Evolutionary conservation across 2,888 invertebrate species (phyloP).

Genomic region (Thera britannica): DNA sequence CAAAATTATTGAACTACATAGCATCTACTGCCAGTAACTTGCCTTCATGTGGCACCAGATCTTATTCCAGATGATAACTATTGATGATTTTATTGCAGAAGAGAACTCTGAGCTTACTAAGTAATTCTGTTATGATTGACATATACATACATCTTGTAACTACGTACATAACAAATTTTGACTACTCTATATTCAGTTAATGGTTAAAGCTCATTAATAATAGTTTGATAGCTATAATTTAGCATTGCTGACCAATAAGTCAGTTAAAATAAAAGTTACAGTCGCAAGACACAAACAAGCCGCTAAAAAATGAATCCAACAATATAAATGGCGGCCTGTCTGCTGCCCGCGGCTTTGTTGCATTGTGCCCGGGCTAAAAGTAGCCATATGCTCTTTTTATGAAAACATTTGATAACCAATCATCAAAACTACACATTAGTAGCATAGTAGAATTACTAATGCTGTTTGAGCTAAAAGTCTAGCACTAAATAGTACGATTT

Average conservation of each 20-base stretch:
- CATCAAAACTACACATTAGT: neutral
- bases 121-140: neutral
- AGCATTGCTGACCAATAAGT: too few species aligned
- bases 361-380: neutral
- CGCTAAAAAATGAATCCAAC: too few species aligned
- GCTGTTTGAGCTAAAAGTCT: too few species aligned
- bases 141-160: neutral
- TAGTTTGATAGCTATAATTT: too few species aligned
- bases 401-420: neutral
- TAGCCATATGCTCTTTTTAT: neutral
- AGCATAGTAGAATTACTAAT: neutral
- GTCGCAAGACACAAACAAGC: too few species aligned
- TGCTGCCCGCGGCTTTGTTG: neutral
- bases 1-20: neutral
- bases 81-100: neutral
- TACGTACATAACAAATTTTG: too few species aligned
- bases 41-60: neutral
- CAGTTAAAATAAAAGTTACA: too few species aligned
- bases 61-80: neutral
- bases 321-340: neutral
- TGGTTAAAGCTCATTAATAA: too few species aligned
- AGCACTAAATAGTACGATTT: too few species aligned
- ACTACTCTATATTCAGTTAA: too few species aligned
- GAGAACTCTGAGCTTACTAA: neutral
- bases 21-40: neutral